These are phyloP conservation scores for Thymelicus acteon DNA, from an alignment of 2,888 invertebrate species.

Conservation along the genomic window DNA sequence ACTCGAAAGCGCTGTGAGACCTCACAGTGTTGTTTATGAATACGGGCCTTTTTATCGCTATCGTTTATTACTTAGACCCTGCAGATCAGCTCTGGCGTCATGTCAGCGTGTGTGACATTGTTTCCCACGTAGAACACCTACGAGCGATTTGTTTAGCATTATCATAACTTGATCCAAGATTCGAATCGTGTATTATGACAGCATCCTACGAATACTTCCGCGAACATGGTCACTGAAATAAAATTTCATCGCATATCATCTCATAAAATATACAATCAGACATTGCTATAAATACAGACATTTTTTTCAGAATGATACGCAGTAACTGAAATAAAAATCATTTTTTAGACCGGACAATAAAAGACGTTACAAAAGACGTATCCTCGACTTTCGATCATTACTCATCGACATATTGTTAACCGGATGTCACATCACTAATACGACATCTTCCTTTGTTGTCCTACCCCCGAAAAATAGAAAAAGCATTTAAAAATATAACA, in stretches of 20 bases:
- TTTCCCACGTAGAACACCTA: slow-evolving; percentile 48
- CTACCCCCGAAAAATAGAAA: slow-evolving; percentile 52
- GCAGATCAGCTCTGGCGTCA: slow-evolving; percentile 51
- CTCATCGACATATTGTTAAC: slow-evolving; percentile 69
- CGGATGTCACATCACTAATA: slow-evolving; percentile 78
- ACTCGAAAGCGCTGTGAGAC: no score
- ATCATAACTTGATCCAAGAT: slow-evolving; percentile 33
- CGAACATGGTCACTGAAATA: slow-evolving; percentile 19
- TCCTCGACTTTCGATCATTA: slow-evolving; percentile 60
- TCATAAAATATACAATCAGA: slow-evolving; percentile 11
- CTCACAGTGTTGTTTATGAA: no score
- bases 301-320: slow-evolving; percentile 54
- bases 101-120: slow-evolving; percentile 65
- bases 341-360: slow-evolving; percentile 49
- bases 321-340: slow-evolving; percentile 54
- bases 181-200: slow-evolving; percentile 27
- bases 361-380: slow-evolving; percentile 50
- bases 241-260: slow-evolving; percentile 3
- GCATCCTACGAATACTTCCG: slow-evolving; percentile 28
- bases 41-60: slow-evolving; percentile 20
- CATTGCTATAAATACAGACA: slow-evolving; percentile 1
- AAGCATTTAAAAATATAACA: slow-evolving; percentile 65
- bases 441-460: slow-evolving; percentile 53
- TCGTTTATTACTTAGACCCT: slow-evolving; percentile 44
- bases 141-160: slow-evolving; percentile 40